Evolutionary conservation across 2,113 vertebrate species (phyloP), one percentile per base, ranked within the genome.

Genomic region (Triplophysa rosa): DNA sequence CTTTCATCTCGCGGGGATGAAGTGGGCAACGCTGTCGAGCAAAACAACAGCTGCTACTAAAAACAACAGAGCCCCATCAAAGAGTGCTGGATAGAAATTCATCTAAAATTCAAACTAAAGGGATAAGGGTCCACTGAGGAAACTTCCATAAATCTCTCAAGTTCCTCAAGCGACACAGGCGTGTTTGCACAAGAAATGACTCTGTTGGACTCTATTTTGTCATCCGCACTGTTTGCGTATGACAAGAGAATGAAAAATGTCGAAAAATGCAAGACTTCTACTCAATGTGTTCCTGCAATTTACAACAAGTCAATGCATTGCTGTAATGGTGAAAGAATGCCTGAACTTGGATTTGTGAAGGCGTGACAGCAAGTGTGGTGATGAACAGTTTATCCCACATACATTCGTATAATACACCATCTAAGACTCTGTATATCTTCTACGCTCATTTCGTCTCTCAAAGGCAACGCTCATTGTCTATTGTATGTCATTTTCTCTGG

Each of bases 1-100:
- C 92, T 92, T 92, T 93, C 86, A 92, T 92, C 90, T 92, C 81
- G 8, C 40, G 86, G 83, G 87, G 80, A 89, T 63, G 54, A 67
- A 74, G 79, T 49, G 75, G 84, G 42, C 42, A 75, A 59, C 21
- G 45, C 70, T 63, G 70, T 82, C 76, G 52, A 79, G 81, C 74
- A 74, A 82, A 85, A 85, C 82, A 85, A 85, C 82, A 84, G 79
- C 85, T 86, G 83, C 76, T 62, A 76, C 80, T 81, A 80, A 84
- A 83, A 84, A 80, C 73, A 78, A 78, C 75, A 82, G 77, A 54
- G 63, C 74, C 47, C 52, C 80, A 84, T 80, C 80, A 83, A 86
- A 83, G 71, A 85, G 87, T 40, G 80, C 66, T 72, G 54, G 80
- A 87, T 69, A 77, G 52, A 77, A 78, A 69, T 67, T 17, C 29